A percentile compares a stretch with the other conserved stretches of the same genome.
Evolutionary conservation across 2,113 vertebrate species (phyloP).

Genomic region (Reinhardtius hippoglossoides): DNA sequence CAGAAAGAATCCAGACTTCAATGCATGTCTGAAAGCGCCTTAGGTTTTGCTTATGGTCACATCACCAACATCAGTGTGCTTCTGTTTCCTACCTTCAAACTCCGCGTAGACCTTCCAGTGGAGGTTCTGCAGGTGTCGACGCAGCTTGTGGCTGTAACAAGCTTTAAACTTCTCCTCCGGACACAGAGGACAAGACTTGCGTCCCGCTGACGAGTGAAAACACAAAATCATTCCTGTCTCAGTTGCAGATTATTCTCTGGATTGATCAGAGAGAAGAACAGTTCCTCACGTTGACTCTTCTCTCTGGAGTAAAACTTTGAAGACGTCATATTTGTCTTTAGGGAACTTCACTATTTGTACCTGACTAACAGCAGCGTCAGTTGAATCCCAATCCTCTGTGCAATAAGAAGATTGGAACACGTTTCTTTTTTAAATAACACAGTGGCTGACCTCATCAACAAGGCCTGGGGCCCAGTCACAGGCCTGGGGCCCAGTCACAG

Average conservation of each 20-base stretch:
- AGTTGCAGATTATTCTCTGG: background rate
- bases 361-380: no score
- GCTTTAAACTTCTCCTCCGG: slow-evolving; percentile 94
- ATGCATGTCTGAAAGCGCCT: no score
- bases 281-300: no score
- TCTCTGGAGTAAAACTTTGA: no score
- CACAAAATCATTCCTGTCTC: background rate
- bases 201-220: slow-evolving; percentile 82
- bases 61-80: background rate
- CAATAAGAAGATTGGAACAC: background rate
- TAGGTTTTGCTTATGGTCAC: no score
- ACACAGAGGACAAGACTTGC: slow-evolving; percentile 92
- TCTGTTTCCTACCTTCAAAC: slow-evolving; percentile 88
- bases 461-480: no score
- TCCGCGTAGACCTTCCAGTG: slow-evolving; percentile 98
- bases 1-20: no score
- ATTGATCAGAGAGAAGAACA: background rate
- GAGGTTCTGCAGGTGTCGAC: slow-evolving; percentile 93
- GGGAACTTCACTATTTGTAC: no score
- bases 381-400: no score
- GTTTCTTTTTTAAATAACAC: no score
- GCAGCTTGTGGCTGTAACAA: slow-evolving; percentile 91
- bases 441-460: no score
- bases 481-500: no score
- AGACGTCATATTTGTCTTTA: background rate